Evolutionary conservation across 2,888 invertebrate genomes (phyloP).

Genomic region (Agonopterix arenella): DNA sequence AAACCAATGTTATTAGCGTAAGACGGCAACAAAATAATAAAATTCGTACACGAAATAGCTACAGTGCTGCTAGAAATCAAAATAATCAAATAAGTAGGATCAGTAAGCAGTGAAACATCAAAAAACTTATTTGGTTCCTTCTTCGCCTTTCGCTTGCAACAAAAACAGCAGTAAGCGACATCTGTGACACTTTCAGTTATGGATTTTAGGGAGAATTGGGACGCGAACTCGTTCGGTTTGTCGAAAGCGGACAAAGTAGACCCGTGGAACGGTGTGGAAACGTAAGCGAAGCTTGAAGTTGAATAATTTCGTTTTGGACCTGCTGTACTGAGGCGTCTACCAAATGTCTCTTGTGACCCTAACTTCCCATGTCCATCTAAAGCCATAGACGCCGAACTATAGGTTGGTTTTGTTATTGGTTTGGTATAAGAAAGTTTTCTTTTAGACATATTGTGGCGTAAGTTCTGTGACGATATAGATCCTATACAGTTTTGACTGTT

Average conservation of each 20-base stretch:
- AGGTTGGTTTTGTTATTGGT: slow-evolving; percentile 44
- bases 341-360: slow-evolving; percentile 55
- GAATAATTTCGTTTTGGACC: slow-evolving; percentile 82
- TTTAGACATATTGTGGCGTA: slow-evolving; percentile 50
- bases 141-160: slow-evolving; percentile 50
- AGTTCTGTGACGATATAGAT: slow-evolving; percentile 30
- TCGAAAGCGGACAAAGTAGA: slow-evolving; percentile 87
- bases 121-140: slow-evolving; percentile 80
- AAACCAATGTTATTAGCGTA: slow-evolving; percentile 85
- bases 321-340: slow-evolving; percentile 42
- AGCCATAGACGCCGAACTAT: slow-evolving; percentile 78
- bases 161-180: slow-evolving; percentile 60
- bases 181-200: slow-evolving; percentile 77
- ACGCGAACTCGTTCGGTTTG: slow-evolving; percentile 85
- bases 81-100: slow-evolving; percentile 88
- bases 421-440: slow-evolving; percentile 52
- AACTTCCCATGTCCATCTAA: slow-evolving; percentile 65
- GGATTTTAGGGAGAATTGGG: slow-evolving; percentile 85
- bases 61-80: slow-evolving; percentile 90
- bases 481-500: slow-evolving; percentile 31
- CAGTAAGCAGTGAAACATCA: slow-evolving; percentile 82
- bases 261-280: slow-evolving; percentile 90
- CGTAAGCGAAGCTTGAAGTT: slow-evolving; percentile 88
- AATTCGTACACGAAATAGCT: slow-evolving; percentile 91
- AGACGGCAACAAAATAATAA: slow-evolving; percentile 88